Base-by-base conservation (phyloP, 2,797 vertebrate species). In the Philypnodon macrostomus region DNA sequence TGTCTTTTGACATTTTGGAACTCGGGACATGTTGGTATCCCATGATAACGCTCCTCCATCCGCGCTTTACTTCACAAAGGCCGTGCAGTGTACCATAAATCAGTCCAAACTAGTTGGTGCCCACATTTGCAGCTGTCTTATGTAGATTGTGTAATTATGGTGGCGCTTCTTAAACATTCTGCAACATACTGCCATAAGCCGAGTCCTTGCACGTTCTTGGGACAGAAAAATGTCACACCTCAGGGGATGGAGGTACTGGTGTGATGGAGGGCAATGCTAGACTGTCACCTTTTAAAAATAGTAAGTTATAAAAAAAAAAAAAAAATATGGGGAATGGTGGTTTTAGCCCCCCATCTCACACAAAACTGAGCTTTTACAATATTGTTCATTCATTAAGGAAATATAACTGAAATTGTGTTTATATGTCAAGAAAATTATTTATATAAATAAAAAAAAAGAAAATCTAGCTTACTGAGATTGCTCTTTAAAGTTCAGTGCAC, bases 181-280 rank as follows among this genome's bases (percentile, higher is more conserved):
- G 9, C 51, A 5, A 4, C 27, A 45, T 2, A n/a, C 13, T 37
- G 27, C 10, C 63, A 54, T 10, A 47, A 24, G 21, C 38, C 33
- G 41, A 36, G 14, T 52, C 9, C 18, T 34, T 23, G 18, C 17
- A 45, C 31, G 31, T 32, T 36, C 40, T 50, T 46, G 21, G 44
- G 53, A 57, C 7, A 19, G 47, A 35, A 44, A 67, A 62, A 56
- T 72, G 67, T 56, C 41, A 51, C 12, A 3, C 27, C 16, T 59
- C 35, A n/a, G 30, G 23, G 49, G 53, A 31, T 38, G 15, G 30
- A 16, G 40, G 15, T 19, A 40, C 37, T 53, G 47, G 58, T 55
- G 47, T 31, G 50, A 48, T 58, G 34, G 35, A 52, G 47, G 49
- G 17, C 33, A 21, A 61, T 53, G 46, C n/a, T 40, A 37, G 37